Evolutionary conservation across 2,113 vertebrate genomes (phyloP).

Genomic region (Sebastes fasciatus): DNA sequence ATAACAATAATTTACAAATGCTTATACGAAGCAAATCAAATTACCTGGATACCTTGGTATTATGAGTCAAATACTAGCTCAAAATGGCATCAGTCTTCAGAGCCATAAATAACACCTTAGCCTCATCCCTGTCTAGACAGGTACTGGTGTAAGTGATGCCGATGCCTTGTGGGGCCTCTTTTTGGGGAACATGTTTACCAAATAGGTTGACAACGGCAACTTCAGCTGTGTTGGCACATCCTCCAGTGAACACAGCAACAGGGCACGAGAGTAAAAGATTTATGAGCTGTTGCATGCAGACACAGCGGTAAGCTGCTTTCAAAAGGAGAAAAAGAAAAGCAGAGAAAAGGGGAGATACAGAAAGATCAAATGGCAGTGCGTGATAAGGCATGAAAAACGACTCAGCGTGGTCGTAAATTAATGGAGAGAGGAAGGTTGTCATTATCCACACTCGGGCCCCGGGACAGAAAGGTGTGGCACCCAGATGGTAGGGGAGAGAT

Average conservation of each 20-base stretch:
- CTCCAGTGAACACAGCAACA: constrained; percentile 86
- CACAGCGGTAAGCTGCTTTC: constrained; percentile 84
- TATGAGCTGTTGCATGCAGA: constrained; percentile 91
- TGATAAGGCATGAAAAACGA: constrained; percentile 95
- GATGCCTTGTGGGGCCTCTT: not conserved
- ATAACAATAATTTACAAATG: not conserved
- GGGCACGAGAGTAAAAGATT: constrained; percentile 90
- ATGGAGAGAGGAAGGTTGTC: constrained; percentile 94
- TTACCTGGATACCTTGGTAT: not conserved
- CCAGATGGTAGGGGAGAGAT: constrained; percentile 93
- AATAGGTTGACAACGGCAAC: constrained; percentile 28
- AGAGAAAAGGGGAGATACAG: constrained; percentile 86
- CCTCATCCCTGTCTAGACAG: not conserved
- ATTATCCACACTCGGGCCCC: constrained; percentile 90
- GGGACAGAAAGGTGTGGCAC: constrained; percentile 91
- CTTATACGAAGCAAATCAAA: not conserved
- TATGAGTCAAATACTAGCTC: not conserved
- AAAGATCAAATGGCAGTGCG: constrained; percentile 92
- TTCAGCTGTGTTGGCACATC: constrained; percentile 85
- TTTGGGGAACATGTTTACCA: constrained; percentile 29
- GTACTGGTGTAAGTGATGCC: constrained; percentile 26
- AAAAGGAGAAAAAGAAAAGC: constrained; percentile 72
- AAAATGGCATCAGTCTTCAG: not conserved
- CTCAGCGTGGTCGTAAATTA: constrained; percentile 90
- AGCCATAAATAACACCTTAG: not conserved